Evolutionary conservation across 2,888 invertebrate species (phyloP).

Genomic region (Cistogaster globosa): DNA sequence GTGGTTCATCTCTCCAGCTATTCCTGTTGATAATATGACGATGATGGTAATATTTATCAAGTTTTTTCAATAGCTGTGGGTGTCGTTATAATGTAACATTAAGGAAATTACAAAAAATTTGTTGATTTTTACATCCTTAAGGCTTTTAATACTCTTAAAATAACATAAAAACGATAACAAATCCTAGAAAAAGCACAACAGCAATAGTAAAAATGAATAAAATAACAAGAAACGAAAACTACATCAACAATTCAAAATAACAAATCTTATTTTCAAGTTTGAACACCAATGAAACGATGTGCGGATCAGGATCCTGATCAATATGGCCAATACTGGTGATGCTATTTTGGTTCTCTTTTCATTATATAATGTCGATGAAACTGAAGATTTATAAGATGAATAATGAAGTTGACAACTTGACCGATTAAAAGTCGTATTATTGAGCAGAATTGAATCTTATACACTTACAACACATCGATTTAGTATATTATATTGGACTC

Average conservation of each 20-base stretch:
- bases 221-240: conserved; percentile 29
- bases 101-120: conserved; percentile 74
- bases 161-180: conserved; percentile 49
- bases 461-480: too few species aligned
- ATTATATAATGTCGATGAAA: too few species aligned
- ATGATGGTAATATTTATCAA: conserved; percentile 2
- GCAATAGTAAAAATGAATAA: conserved; percentile 27
- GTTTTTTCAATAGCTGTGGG: conserved; percentile 54
- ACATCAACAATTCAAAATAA: conserved; percentile 23
- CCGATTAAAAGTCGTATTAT: too few species aligned
- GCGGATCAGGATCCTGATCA: not conserved
- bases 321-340: too few species aligned
- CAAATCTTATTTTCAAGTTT: conserved; percentile 11
- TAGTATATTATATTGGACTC: too few species aligned
- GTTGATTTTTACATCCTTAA: conserved; percentile 72
- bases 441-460: too few species aligned
- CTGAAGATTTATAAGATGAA: too few species aligned
- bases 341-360: too few species aligned
- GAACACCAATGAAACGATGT: not conserved
- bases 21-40: conserved; percentile 23
- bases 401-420: too few species aligned
- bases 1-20: conserved; percentile 38
- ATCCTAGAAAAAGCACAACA: conserved; percentile 17
- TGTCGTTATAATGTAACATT: conserved; percentile 71
- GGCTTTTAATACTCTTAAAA: conserved; percentile 67